Base-by-base conservation (phyloP, 2,797 vertebrate genomes). In the Eutrigla gurnardus region DNA sequence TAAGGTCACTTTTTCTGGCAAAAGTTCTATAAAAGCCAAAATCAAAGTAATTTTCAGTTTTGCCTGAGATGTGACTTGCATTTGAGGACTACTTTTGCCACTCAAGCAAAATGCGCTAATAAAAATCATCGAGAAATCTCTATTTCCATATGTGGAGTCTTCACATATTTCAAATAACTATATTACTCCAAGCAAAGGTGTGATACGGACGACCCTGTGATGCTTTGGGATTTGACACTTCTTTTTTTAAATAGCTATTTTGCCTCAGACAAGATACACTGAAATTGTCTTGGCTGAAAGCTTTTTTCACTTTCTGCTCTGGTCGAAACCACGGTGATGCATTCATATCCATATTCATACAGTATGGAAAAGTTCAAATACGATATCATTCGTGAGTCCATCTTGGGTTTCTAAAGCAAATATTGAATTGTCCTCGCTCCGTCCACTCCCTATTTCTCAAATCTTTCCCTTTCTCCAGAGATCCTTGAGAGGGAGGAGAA, bases 361-460 rank as follows among this genome's bases (percentile, higher is more conserved):
- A 43, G 71, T 68, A 62, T 75, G 71, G 60, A 72, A 86, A 89
- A 86, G 77, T 90, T 91, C 80, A 90, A 85, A 90, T 86, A 88
- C 79, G 75, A 81, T 87, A 88, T 75, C 40, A 76, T 70, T 78
- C 60, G 47, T 7, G 17, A 36, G 50, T 83, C 68, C 84, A 11
- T 76, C 60, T 78, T 53, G 12, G 50, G 40, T 85, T 82, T 77
- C 70, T 60, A 89, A 84, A 85, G 82, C 77, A 88, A 90, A 91
- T 93, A 91, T 89, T 92, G 86, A 88, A 90, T 83, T 87, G 82
- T 91, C 77, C 81, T 82, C 59, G 14, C 69, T 88, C 79, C 66
- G 87, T 83, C 84, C 85, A 85, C 82, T 88, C 84, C 77, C 89
- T 87, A 84, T 82, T 84, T 85, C 64, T 89, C 75, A 82, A 86